Percentiles rank a stretch among this genome's conserved stretches.
Evolutionary conservation across 2,113 vertebrate genomes (phyloP).

Genomic region (Ptychochromis oligacanthus): DNA sequence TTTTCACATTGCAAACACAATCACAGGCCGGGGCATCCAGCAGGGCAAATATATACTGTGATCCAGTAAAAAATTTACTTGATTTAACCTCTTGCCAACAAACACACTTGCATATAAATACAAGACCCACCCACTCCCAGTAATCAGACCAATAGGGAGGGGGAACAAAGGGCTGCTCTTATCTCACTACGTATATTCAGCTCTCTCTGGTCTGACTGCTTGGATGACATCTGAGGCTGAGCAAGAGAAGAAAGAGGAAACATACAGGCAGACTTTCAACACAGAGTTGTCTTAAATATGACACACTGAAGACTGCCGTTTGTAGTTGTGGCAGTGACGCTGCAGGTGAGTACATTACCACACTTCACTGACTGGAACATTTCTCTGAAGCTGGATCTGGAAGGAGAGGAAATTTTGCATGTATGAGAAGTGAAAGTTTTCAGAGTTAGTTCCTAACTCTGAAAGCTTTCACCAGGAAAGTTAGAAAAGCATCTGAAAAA

Average conservation of each 20-base stretch:
- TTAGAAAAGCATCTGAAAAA: neutral
- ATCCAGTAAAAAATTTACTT: constrained; percentile 61
- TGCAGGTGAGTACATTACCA: constrained; percentile 57
- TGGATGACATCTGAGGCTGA: constrained; percentile 16
- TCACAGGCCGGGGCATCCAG: neutral
- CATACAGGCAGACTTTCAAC: neutral
- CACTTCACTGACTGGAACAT: neutral
- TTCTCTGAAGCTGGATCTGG: neutral
- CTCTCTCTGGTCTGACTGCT: neutral
- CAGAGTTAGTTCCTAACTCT: neutral
- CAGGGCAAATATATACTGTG: constrained; percentile 22
- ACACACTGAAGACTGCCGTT: neutral
- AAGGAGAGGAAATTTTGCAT: neutral
- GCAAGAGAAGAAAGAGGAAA: neutral
- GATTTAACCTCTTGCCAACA: constrained; percentile 27
- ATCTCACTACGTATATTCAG: constrained; percentile 45
- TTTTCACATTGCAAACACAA: constrained; percentile 27
- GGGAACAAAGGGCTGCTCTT: constrained; percentile 52
- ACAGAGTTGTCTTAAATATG: neutral
- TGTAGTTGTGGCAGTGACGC: neutral
- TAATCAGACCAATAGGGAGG: constrained; percentile 46
- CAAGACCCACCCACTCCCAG: constrained; percentile 41
- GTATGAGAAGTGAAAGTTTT: neutral
- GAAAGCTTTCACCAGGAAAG: neutral
- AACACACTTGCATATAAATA: constrained; percentile 1